Evolutionary conservation across 1,140 invertebrate species (phyloP).

Genomic region (Agrypnia vestita): DNA sequence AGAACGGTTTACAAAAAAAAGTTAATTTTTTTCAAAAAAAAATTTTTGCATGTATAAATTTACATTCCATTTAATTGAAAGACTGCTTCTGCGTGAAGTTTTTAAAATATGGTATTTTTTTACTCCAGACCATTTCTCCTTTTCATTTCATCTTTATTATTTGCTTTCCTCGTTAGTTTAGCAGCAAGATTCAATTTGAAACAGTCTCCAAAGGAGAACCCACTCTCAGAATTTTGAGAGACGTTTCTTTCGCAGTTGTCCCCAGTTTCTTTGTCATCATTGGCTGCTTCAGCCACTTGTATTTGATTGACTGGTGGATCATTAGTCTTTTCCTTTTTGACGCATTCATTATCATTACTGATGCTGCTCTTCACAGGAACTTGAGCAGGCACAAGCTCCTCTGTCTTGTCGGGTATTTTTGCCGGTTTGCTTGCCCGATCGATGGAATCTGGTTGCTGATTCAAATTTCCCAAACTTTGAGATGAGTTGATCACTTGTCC

Average conservation of each 20-base stretch:
- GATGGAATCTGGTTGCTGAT: not conserved
- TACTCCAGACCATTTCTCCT: constrained; percentile 4
- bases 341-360: no score
- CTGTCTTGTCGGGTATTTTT: not conserved
- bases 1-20: no score
- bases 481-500: constrained; percentile 1
- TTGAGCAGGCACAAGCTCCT: not conserved
- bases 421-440: not conserved
- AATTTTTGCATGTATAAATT: no score
- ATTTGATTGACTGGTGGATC: not conserved
- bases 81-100: no score
- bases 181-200: not conserved
- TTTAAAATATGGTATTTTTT: not conserved
- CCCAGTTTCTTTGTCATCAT: not conserved
- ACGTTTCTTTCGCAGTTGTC: not conserved
- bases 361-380: not conserved
- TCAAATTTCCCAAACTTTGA: constrained; percentile 1
- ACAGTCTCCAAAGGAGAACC: not conserved
- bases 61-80: no score
- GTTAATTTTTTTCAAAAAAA: no score
- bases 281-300: not conserved
- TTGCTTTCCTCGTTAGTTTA: not conserved
- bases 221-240: not conserved
- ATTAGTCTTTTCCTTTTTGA: not conserved
- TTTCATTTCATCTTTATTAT: not conserved